Base-by-base conservation (phyloP, 2,113 vertebrate species). In the Climacteris rufus region DNA sequence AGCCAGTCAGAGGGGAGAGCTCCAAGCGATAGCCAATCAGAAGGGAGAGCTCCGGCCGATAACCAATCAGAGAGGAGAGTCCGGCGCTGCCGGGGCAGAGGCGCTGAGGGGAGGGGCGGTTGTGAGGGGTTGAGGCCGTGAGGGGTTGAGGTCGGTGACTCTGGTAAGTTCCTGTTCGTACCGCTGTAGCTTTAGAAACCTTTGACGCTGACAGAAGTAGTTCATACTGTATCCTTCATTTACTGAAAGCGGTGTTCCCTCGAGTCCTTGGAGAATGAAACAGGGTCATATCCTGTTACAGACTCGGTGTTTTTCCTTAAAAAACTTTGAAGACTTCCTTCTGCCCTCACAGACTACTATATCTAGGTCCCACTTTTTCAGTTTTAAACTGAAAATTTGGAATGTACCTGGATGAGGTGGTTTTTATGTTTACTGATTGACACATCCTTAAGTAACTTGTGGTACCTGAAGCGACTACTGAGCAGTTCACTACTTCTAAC, bases 131-230 rank as follows among this genome's bases (percentile, higher is more conserved):
- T 42, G 42, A 42, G 42, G n/a, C 17, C 1, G 8, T 35, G 17
- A 45, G 44, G 77, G 18, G 1, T 3, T 23, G 25, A 37, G 76
- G 47, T n/a, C 22, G 6, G 50, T 31, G 17, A 0, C 0, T 0
- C 5, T 6, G 13, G 0, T 24, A 30, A 3, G 10, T 9, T 19
- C 2, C 2, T 18, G 14, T 16, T 7, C 2, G 5, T 25, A 4
- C 6, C 3, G 6, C 31, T 31, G 6, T 13, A 14, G 18, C 5
- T 56, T 78, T 74, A 28, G 47, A 45, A 20, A 6, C 5, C 1
- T 21, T 8, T 13, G 15, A 0, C 35, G 13, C 39, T 22, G 61
- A 4, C 35, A 9, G 22, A 60, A 54, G 10, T n/a, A 30, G 7
- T 8, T 28, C 2, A 0, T 11, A 1, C 4, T 28, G 15, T 7